These are phyloP conservation scores for Caenorhabditis japonica DNA, from an alignment of 2,888 invertebrate species.

Conservation along the genomic window DNA sequence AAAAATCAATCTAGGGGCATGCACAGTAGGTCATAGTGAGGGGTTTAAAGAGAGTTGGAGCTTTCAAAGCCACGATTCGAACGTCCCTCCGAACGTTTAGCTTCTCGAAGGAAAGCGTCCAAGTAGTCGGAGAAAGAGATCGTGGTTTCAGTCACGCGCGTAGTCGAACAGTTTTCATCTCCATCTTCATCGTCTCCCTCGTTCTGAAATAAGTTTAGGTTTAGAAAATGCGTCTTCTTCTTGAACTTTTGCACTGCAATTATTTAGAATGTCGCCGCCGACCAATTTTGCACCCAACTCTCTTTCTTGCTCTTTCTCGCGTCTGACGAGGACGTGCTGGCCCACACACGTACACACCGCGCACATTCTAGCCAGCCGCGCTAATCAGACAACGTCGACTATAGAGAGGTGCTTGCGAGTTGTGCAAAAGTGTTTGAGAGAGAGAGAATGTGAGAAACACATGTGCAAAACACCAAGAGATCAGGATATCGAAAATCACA, in stretches of 20 bases:
- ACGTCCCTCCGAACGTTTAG: not conserved
- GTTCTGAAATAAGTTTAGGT: not conserved
- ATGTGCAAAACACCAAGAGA: constrained; percentile 4
- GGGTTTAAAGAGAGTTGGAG: constrained; percentile 7
- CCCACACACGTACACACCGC: too few relatives aligned
- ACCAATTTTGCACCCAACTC: too few relatives aligned
- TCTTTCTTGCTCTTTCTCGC: too few relatives aligned
- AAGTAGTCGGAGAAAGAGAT: constrained; percentile 14
- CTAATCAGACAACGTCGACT: not conserved
- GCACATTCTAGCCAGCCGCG: not conserved
- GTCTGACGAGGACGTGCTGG: too few relatives aligned
- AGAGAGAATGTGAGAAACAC: too few relatives aligned
- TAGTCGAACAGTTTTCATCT: constrained; percentile 13
- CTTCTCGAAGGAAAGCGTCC: not conserved
- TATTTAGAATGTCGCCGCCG: too few relatives aligned
- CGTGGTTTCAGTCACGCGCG: not conserved
- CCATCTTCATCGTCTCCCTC: not conserved
- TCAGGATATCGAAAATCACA: constrained; percentile 23
- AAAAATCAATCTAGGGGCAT: not conserved
- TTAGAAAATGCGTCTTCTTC: not conserved
- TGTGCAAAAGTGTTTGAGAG: constrained; percentile 18
- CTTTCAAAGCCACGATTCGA: constrained; percentile 2
- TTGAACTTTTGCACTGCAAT: too few relatives aligned
- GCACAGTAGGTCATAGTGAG: not conserved
- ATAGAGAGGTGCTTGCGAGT: not conserved